These are phyloP conservation scores for Hoplostethus atlanticus DNA, from an alignment of 2,797 vertebrate species.

Conservation along the genomic window DNA sequence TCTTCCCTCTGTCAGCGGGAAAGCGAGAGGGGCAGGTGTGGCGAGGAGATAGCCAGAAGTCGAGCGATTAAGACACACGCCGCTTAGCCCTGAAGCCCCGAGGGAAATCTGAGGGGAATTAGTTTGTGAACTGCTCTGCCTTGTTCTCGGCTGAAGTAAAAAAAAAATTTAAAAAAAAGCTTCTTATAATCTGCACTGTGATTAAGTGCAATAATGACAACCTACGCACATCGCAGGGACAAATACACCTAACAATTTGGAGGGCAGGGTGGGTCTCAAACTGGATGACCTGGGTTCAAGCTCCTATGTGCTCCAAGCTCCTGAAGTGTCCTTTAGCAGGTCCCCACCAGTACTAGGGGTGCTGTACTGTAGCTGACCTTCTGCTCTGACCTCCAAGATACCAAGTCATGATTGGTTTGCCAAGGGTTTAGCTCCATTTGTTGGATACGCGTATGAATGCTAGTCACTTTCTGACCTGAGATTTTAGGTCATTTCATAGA, in stretches of 20 bases:
- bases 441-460: background rate
- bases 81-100: slow-evolving; percentile 76
- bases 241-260: slow-evolving; percentile 8
- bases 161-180: slow-evolving; percentile 51
- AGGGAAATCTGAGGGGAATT: slow-evolving; percentile 85
- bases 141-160: slow-evolving; percentile 68
- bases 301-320: background rate
- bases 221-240: slow-evolving; percentile 30
- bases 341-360: background rate
- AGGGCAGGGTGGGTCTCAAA: background rate
- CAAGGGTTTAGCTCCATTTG: background rate
- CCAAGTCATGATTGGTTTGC: background rate
- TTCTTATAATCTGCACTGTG: slow-evolving; percentile 77
- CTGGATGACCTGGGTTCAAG: background rate
- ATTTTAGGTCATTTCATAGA: background rate
- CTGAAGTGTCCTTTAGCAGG: background rate
- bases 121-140: slow-evolving; percentile 81
- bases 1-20: slow-evolving; percentile 73
- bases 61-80: slow-evolving; percentile 81
- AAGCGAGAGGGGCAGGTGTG: slow-evolving; percentile 78
- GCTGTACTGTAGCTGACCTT: background rate
- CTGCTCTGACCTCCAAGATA: background rate
- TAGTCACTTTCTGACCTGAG: too few relatives aligned
- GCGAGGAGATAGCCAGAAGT: slow-evolving; percentile 79
- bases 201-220: slow-evolving; percentile 73